These are phyloP conservation scores for Strix aluco DNA, from an alignment of 2,113 vertebrate genomes.

Conservation along the genomic window DNA sequence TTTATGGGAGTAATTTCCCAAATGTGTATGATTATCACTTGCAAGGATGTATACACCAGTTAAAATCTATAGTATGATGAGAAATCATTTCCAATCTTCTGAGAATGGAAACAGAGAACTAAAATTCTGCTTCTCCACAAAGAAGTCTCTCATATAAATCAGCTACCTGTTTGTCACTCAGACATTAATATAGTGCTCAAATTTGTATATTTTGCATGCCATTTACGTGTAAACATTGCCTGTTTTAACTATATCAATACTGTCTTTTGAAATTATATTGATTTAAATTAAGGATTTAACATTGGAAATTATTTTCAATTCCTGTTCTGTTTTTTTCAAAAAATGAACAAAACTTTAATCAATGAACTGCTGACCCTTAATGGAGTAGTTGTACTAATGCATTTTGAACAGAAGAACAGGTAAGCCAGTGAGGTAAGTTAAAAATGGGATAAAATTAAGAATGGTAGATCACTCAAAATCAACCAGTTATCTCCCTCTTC, in stretches of 20 bases:
- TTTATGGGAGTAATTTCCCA: constrained; percentile 36
- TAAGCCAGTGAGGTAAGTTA: neutral
- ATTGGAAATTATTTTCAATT: neutral
- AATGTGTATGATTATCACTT: neutral
- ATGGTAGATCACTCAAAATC: neutral
- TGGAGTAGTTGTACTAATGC: neutral
- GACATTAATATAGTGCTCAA: neutral
- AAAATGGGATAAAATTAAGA: neutral
- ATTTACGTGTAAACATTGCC: neutral
- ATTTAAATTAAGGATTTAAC: neutral
- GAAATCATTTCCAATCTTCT: constrained; percentile 18
- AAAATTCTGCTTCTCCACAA: neutral
- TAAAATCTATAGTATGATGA: neutral
- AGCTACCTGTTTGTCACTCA: neutral
- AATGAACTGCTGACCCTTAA: neutral
- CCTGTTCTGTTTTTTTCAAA: neutral
- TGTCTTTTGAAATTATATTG: neutral
- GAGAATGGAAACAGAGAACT: neutral
- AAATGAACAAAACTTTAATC: neutral
- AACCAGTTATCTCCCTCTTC: neutral
- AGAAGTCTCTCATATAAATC: neutral
- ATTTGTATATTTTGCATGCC: neutral
- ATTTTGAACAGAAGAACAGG: neutral
- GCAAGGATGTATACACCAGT: neutral
- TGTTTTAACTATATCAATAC: neutral